Conservation (phyloP, 2,113 vertebrate species). For the Mola mola region DNA sequence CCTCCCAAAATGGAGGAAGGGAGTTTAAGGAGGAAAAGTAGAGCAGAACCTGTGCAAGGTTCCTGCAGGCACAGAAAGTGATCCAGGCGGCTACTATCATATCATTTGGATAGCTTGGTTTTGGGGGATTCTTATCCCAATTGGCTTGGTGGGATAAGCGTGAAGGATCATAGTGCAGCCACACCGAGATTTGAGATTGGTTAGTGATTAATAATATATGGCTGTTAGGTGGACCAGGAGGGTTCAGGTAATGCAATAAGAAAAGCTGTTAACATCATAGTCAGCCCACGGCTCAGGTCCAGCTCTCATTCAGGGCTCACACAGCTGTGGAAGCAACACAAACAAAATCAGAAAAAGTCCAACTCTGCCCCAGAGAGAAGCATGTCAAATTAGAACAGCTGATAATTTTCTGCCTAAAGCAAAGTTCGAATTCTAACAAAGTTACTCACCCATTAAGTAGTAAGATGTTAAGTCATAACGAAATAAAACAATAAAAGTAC, state of each 20-base stretch:
- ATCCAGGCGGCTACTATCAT: conserved; percentile 98
- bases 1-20: conserved; percentile 85
- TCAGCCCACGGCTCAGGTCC: conserved; percentile 17
- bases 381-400: no score
- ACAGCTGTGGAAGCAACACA: conserved; percentile 47
- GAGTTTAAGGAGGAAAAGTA: conserved; percentile 88
- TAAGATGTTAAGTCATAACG: no score
- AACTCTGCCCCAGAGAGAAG: not conserved
- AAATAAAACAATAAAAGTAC: no score
- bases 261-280: conserved; percentile 42
- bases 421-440: no score
- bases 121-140: conserved; percentile 76
- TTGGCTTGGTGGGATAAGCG: conserved; percentile 62
- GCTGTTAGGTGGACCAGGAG: conserved; percentile 9
- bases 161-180: conserved; percentile 62
- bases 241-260: conserved; percentile 21
- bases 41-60: conserved; percentile 91
- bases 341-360: conserved; percentile 8
- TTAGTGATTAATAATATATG: conserved; percentile 1
- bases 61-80: conserved; percentile 96
- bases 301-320: conserved; percentile 26
- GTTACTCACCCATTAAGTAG: no score
- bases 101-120: conserved; percentile 92
- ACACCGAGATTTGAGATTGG: conserved; percentile 25
- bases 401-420: no score